Evolutionary conservation across 2,888 invertebrate species (phyloP), one percentile per base, ranked within the genome.

Genomic region (Agonum fuliginosum): DNA sequence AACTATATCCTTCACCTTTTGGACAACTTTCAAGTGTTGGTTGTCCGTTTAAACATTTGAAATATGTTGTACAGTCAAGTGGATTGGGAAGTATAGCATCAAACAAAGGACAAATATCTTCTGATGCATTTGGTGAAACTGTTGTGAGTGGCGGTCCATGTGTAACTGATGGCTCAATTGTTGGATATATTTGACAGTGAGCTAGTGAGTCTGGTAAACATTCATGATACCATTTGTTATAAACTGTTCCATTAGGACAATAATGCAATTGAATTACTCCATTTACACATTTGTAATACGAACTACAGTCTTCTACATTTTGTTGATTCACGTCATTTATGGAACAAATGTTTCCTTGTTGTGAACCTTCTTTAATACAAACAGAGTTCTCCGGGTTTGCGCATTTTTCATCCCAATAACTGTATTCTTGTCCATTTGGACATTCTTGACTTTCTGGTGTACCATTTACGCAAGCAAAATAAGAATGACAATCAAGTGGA

Each of bases 211-310:
- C 17, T 12, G 10, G 5, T 4, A 17, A 3, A 51, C 51, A 51
- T 17, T n/a, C n/a, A n/a, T n/a, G n/a, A n/a, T 43, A 75, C 75
- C 75, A 75, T 67, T 67, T 75, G 24, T 48, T 75, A 22, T 67
- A 75, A 17, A 4, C 67, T 48, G 19, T 19, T 6, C 37, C 51
- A n/a, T 17, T 0, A 8, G n/a, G 1, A 30, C 75, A 75, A 10
- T 30, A 10, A 22, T 75, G 34, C 12, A 19, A 8, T 48, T 4
- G 17, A 10, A 67, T 22, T 20, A 22, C 20, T 20, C 37, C 34
- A 8, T 75, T 51, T 5, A 4, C 30, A 48, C 75, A 75, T 67
- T 51, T 14, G 17, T 75, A 75, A 19, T 75, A 75, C 8, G 37
- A 34, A 4, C 67, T 48, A 51, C 75, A 75, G 22, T 75, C 41